Evolutionary conservation across 2,797 vertebrate genomes (phyloP), one percentile per base, ranked within the genome.

Genomic region (Ptychadena robeensis): DNA sequence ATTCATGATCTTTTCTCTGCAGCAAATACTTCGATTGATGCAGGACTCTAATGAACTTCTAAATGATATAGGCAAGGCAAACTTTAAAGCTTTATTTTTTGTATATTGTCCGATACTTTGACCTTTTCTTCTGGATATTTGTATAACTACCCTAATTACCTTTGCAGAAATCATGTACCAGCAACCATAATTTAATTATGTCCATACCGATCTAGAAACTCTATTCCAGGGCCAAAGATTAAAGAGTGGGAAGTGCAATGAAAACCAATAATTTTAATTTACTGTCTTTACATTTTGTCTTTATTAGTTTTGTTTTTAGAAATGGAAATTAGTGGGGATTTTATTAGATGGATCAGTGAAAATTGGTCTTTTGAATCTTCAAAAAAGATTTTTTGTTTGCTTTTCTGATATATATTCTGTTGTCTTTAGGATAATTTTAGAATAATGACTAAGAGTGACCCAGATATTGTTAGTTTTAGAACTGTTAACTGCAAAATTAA

Each of bases 141-240:
- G 57, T 68, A 64, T 79, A 79, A 73, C 59, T 59, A 79, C 61
- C 69, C 61, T 79, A 83, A 83, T 83, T 83, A 73, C 75, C 38
- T 73, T 37, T 30, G 27, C 32, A 38, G 11, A 53, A 73, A 61
- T 66, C 40, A 37, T 65, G 40, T 73, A 48, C 37, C 69, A 72
- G 37, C 67, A n/a, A 83, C 66, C 71, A 82, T 40, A 74, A 73
- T n/a, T 74, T 57, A n/a, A 81, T 65, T 73, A 81, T 71, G 22
- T n/a, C 65, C 8, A n/a, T 63, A 44, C 69, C 40, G 44, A 77
- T 82, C 67, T 77, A 65, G 9, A 34, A 64, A 44, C 59, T 10
- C 31, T 35, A 53, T 75, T 68, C 27, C 75, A 18, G 44, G 80
- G 53, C 31, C 68, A 27, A 27, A 40, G 66, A 70, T 77, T 44